Evolutionary conservation across 2,113 vertebrate species (phyloP), one percentile per base, ranked within the genome.

Genomic region (Poicephalus gulielmi): DNA sequence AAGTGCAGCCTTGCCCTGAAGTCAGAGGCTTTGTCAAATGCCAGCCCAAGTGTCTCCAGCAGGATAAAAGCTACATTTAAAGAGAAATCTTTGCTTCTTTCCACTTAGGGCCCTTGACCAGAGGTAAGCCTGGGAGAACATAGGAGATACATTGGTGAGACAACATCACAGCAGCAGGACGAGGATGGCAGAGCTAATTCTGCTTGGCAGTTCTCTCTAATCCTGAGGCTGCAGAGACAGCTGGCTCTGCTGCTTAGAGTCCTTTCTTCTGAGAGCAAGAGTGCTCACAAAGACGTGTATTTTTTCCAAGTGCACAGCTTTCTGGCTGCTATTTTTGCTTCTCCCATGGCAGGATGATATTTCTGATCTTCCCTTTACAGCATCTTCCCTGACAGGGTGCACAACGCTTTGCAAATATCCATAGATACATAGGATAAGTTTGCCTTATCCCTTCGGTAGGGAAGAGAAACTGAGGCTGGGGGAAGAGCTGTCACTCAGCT

Each of bases 301-400:
- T 92, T 95, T 94, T 88, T 57, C 39, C 80, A 75, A 77, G 66
- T 10, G 55, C 47, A 12, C 46, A 90, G 80, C 62, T 76, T 89
- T 92, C 86, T 69, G 57, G 66, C 41, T 94, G 80, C 90, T 94
- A 71, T 94, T 96, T 94, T 97, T 86, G 77, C 71, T 78, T 37
- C 63, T 91, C 84, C 31, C 1, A 0, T 75, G 77, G 79, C 43
- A 23, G 10, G 81, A 66, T 49, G 73, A 91, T 92, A 91, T 88
- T 92, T 78, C 57, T 75, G 44, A 73, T 89, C 66, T 92, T 75
- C 78, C 49, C 66, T 71, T 69, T 57, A 60, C 33, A 78, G 47
- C 28, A 37, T 71, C 83, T 74, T 88, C 44, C 49, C 52, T 64
- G 35, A 47, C 39, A 84, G 77, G 43, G 19, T 64, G 49, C 52